Base-by-base conservation (phyloP, 2,113 vertebrate species). In the Gasterosteus nipponicus region DNA sequence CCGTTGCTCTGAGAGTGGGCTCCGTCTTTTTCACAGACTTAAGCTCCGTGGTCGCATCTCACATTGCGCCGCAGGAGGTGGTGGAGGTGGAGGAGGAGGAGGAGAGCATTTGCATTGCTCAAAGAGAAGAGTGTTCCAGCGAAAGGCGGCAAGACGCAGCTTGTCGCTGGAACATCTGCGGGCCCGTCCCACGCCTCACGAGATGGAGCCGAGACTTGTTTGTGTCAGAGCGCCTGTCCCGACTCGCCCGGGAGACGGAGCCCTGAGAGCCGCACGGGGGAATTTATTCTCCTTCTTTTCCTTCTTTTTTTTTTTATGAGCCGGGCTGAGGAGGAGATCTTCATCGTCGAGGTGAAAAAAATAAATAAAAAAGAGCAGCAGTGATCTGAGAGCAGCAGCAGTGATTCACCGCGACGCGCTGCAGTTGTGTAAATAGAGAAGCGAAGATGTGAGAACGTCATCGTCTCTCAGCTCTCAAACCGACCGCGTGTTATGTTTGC, bases 161-260 rank as follows among this genome's bases (percentile, higher is more conserved):
- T 96, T 97, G 98, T 91, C 94, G 89, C 79, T 57, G 92, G 94
- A 97, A 98, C 96, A 98, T 98, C 96, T 98, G 96, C 94, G 95
- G 93, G 93, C 94, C 95, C 95, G 94, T 94, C 96, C 95, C 94
- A 95, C 96, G 95, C 96, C 93, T 94, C 92, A 91, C 93, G 93
- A 94, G 95, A 95, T 94, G 94, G 94, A 93, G 97, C 96, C 92
- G 95, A 95, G 96, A 96, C 97, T 96, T 97, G 97, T 98, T 98
- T 97, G 91, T 96, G 95, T 95, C 95, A 94, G 86, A 73, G 39
- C 94, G 93, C 98, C 86, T 98, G 96, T 97, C 94, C 74, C 72
- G 93, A 96, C 97, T 96, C 84, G 97, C 95, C 91, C 77, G 87
- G 91, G 93, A 94, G 90, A 92, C 94, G 46, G 83, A 95, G 92